Evolutionary conservation across 2,113 vertebrate species (phyloP), one percentile per base, ranked within the genome.

Genomic region (Baryphthengus martii): DNA sequence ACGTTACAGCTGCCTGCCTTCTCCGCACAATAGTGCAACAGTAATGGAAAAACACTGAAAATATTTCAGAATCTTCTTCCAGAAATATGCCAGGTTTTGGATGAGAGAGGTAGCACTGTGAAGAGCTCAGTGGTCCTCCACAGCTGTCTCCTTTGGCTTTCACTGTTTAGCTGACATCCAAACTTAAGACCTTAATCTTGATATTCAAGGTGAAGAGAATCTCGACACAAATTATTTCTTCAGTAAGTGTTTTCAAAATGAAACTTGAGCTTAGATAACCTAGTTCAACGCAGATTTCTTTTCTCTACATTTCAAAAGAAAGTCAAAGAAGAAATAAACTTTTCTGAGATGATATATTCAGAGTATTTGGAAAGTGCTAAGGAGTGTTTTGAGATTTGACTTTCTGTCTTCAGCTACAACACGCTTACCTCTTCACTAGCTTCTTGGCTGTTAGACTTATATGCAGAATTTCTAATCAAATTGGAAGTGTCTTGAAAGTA

Each of bases 401-500:
- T 79, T 89, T 94, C 40, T 44, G 35, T 65, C 65, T 89, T 81
- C 44, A 84, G 35, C 61, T 84, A 47, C 56, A 92, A 78, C n/a
- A 47, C 55, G 52, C 11, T 72, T 18, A 85, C 11, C 33, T 94
- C 67, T 86, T 77, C 8, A 2, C 42, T 55, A 17, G 25, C 15
- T 66, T 89, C 52, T 67, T 71, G 33, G 10, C 52, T 74, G 65
- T 33, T 92, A 56, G 52, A 50, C 25, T 77, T 84, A 77, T 0
- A 58, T 31, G 50, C 29, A 81, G 33, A 93, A 86, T 89, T 92
- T 59, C 56, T 89, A 89, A 90, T 92, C 65, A 93, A 10, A 55
- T 28, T 74, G 59, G 26, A 93, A 95, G 23, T 71, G 61, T 75
- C 86, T 93, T 95, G 76, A 81, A 86, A 93, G 65, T 74, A 89